These are phyloP conservation scores for Leptinotarsa undecemlineata DNA, from an alignment of 1,140 invertebrate species.

Conservation along the genomic window DNA sequence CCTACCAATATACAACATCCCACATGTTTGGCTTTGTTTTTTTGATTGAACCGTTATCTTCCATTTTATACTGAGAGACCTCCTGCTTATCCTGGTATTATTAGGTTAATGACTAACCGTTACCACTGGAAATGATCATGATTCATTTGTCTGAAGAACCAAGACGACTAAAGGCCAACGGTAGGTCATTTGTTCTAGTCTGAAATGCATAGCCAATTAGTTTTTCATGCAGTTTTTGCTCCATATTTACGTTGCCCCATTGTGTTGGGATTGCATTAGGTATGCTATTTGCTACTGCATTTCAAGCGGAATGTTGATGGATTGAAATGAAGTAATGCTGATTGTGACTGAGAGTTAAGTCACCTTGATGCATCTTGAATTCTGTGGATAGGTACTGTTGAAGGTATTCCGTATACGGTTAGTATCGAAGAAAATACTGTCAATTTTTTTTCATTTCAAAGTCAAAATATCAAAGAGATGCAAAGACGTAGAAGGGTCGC, in stretches of 20 bases:
- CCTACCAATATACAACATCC: background rate
- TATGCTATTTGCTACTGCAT: background rate
- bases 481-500: too few relatives aligned
- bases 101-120: background rate
- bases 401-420: too few relatives aligned
- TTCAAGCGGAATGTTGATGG: background rate
- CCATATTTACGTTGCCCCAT: background rate
- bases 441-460: too few relatives aligned
- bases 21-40: slow-evolving; percentile 1
- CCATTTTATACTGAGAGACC: background rate
- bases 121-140: background rate
- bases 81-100: background rate
- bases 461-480: too few relatives aligned
- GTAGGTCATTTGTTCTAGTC: background rate
- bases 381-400: too few relatives aligned
- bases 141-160: background rate
- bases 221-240: slow-evolving; percentile 3
- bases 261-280: background rate
- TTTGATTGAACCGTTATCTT: background rate
- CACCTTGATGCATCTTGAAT: background rate
- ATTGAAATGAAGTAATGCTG: background rate
- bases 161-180: background rate
- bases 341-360: background rate
- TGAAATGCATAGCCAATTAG: slow-evolving; percentile 1
- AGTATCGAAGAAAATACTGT: too few relatives aligned